These are phyloP conservation scores for Ancistrus triradiatus DNA, from an alignment of 2,113 vertebrate genomes.

Conservation along the genomic window DNA sequence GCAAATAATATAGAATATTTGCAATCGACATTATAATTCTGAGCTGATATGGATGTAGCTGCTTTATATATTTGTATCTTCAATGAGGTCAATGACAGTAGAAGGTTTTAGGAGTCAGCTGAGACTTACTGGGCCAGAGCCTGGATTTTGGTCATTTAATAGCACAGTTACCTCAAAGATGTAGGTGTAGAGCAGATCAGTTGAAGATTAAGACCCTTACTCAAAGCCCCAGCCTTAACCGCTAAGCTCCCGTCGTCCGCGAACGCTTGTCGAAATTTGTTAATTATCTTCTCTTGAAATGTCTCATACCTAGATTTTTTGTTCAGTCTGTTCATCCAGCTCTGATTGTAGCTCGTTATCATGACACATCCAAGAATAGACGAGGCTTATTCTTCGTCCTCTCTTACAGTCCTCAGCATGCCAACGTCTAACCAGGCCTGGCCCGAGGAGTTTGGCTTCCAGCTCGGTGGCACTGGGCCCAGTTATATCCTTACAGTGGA, in stretches of 20 bases:
- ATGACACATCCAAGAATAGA: too few relatives aligned
- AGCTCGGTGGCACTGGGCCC: slow-evolving; percentile 80
- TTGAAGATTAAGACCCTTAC: too few relatives aligned
- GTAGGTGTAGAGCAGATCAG: too few relatives aligned
- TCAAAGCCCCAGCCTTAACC: too few relatives aligned
- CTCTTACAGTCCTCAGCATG: slow-evolving; percentile 76
- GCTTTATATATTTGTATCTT: slow-evolving; percentile 28
- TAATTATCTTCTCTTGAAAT: too few relatives aligned
- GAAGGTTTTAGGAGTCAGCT: slow-evolving; percentile 42
- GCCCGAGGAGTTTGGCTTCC: slow-evolving; percentile 94
- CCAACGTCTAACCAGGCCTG: slow-evolving; percentile 84
- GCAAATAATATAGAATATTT: too few relatives aligned
- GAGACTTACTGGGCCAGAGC: slow-evolving; percentile 29
- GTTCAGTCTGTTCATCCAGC: too few relatives aligned
- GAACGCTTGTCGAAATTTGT: too few relatives aligned
- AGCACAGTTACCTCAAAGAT: too few relatives aligned
- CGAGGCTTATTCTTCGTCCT: background rate
- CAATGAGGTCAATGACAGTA: slow-evolving; percentile 50
- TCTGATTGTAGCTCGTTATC: too few relatives aligned
- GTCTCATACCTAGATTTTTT: too few relatives aligned
- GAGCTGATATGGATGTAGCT: background rate
- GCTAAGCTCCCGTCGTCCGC: too few relatives aligned
- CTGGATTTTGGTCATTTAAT: background rate
- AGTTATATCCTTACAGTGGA: slow-evolving; percentile 90
- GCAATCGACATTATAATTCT: background rate